These are phyloP conservation scores for Arbacia lixula DNA, from an alignment of 53 echinoderm and acorn worm genomes.

Conservation along the genomic window DNA sequence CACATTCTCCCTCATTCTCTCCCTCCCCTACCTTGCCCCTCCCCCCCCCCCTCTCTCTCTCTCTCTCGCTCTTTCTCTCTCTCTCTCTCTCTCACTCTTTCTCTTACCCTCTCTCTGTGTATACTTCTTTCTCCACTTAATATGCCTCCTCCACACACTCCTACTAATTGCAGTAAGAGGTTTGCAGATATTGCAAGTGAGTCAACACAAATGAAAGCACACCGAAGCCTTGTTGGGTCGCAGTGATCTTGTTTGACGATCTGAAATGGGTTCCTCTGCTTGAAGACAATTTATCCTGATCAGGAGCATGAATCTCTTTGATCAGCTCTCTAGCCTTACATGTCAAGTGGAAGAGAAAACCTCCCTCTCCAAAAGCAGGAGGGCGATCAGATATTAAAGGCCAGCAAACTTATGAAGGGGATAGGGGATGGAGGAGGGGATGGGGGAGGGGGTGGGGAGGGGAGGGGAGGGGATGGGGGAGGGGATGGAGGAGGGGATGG, in stretches of 20 bases:
- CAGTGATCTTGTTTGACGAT: too few species aligned
- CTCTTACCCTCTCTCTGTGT: neutral
- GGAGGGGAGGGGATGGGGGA: neutral
- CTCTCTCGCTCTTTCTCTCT: too few species aligned
- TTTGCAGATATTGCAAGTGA: too few species aligned
- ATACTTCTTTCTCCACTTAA: too few species aligned
- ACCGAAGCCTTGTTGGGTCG: too few species aligned
- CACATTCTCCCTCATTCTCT: too few species aligned
- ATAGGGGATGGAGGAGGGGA: neutral
- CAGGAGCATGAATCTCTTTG: neutral
- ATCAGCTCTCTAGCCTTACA: slow-evolving; percentile 10
- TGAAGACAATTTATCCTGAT: too few species aligned
- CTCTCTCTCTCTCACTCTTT: too few species aligned
- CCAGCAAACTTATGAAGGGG: neutral
- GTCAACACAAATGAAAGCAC: too few species aligned
- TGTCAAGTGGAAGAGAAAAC: slow-evolving; percentile 30
- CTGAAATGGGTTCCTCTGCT: too few species aligned
- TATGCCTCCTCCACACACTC: too few species aligned
- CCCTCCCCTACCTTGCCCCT: neutral
- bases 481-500: neutral
- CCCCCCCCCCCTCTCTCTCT: neutral
- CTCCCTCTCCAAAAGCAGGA: slow-evolving; percentile 14
- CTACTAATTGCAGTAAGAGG: too few species aligned
- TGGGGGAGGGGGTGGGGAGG: neutral
- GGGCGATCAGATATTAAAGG: neutral